phyloP scores from a whole-genome alignment of 2,888 invertebrate genomes.

The Palloptera scutellata region DNA sequence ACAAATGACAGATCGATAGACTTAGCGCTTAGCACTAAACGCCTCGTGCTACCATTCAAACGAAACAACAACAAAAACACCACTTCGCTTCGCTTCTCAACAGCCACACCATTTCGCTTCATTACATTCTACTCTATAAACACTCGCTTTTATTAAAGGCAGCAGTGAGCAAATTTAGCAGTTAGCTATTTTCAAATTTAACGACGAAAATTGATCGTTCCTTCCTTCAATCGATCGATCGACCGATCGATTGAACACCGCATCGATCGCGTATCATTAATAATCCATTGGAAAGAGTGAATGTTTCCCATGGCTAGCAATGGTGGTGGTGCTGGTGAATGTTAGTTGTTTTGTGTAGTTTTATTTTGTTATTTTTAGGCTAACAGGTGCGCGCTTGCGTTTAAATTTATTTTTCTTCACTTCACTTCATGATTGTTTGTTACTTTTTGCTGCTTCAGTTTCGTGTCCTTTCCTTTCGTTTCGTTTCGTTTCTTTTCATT shows the following conservation, averaged over 20 bases:
- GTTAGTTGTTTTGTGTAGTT: constrained; percentile 15
- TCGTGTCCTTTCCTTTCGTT: no score
- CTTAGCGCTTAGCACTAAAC: constrained; percentile 59
- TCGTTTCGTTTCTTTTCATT: constrained; percentile 5
- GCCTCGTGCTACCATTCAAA: constrained; percentile 38
- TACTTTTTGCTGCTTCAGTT: constrained; percentile 7
- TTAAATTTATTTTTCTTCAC: constrained; percentile 17
- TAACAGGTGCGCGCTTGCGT: constrained; percentile 35
- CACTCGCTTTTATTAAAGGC: constrained; percentile 7
- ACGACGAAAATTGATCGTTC: constrained; percentile 2
- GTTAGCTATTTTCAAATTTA: constrained; percentile 46
- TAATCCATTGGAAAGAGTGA: constrained; percentile 49
- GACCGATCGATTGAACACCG: constrained; percentile 43
- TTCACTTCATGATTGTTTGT: constrained; percentile 6
- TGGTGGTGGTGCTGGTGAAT: constrained; percentile 15
- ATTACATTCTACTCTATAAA: constrained; percentile 17
- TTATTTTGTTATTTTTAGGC: constrained; percentile 2
- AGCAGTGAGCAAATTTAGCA: constrained; percentile 12
- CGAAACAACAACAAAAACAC: constrained; percentile 26
- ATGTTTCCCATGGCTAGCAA: constrained; percentile 10
- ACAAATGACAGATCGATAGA: constrained; percentile 62
- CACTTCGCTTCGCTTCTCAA: constrained; percentile 17
- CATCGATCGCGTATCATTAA: constrained; percentile 59
- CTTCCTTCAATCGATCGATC: constrained; percentile 33
- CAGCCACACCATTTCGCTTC: constrained; percentile 1